Evolutionary conservation across 2,113 vertebrate genomes (phyloP), one percentile per base, ranked within the genome.

Genomic region (Pontoporia blainvillei): DNA sequence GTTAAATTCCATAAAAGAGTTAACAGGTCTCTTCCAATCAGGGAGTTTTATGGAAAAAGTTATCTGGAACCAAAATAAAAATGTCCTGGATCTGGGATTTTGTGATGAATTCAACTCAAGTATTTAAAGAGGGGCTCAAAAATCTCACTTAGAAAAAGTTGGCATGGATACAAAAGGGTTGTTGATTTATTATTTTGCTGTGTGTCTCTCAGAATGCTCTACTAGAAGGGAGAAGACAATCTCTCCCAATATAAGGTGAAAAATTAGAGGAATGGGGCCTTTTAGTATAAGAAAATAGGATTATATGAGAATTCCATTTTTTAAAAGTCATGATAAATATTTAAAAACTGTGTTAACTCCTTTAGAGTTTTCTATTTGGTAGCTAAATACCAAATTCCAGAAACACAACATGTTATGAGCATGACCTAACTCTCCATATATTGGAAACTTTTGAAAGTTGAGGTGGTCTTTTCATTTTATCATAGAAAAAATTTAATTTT

Each of bases 21-120:
- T 93, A 96, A 85, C 23, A 71, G 54, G 36, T 90, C 89, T 84
- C 73, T 95, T 61, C 57, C 82, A 93, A 93, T 92, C 49, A 61
- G 44, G 66, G 59, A 39, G 36, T 39, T 97, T 89, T 79, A 93
- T 94, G 83, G 86, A 84, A 96, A 97, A 96, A 96, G 18, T 54
- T 87, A 79, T 72, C 73, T 49, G 10, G 36, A 66, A 90, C 57
- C 88, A 94, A 96, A 97, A 93, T 86, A 73, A 86, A 95, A 93
- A 86, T n/a, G 20, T 71, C 20, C 49, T 95, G 41, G 39, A 82
- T 83, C 73, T 73, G 87, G 46, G 86, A 96, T 82, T 94, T 81
- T 83, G 39, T 64, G 79, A 89, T 90, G 49, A 96, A 95, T 89
- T 96, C 76, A 96, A 49, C n/a, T 75, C 52, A 92, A 57, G 34